Percentiles rank a stretch among this genome's conserved stretches.
Conservation (phyloP, 2,113 vertebrate genomes). For the Empidonax traillii region DNA sequence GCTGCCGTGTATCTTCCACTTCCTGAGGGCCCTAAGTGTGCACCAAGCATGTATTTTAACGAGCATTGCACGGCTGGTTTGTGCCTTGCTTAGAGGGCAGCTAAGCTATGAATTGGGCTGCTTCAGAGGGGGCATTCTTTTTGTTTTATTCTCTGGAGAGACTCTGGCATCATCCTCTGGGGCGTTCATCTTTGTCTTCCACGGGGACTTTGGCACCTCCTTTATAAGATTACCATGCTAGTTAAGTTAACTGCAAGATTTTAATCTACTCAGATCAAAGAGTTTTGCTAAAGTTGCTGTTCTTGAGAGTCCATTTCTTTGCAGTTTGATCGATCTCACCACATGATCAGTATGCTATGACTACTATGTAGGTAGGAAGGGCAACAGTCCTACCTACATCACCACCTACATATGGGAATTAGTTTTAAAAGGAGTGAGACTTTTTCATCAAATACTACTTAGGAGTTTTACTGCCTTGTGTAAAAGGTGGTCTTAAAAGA, state of each 20-base stretch:
- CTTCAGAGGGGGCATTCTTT: background rate
- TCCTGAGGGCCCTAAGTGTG: background rate
- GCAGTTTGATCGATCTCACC: background rate
- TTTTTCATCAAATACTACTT: background rate
- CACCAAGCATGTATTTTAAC: background rate
- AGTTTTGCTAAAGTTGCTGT: background rate
- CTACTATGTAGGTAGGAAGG: background rate
- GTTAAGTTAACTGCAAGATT: background rate
- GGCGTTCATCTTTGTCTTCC: background rate
- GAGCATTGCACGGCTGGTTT: background rate
- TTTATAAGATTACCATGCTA: background rate
- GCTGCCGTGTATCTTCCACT: background rate
- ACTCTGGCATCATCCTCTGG: background rate
- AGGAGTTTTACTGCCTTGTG: background rate
- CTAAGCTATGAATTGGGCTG: background rate
- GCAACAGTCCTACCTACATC: background rate
- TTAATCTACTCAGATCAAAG: background rate
- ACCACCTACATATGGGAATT: fast-evolving
- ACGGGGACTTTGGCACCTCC: background rate
- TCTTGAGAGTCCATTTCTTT: background rate
- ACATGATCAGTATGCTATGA: background rate
- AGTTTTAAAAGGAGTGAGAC: background rate
- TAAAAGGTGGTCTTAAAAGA: background rate
- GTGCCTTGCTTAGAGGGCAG: background rate
- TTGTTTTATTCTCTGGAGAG: background rate